Evolutionary conservation across 2,888 invertebrate genomes (phyloP).

Genomic region (Trichopoda pennipes): DNA sequence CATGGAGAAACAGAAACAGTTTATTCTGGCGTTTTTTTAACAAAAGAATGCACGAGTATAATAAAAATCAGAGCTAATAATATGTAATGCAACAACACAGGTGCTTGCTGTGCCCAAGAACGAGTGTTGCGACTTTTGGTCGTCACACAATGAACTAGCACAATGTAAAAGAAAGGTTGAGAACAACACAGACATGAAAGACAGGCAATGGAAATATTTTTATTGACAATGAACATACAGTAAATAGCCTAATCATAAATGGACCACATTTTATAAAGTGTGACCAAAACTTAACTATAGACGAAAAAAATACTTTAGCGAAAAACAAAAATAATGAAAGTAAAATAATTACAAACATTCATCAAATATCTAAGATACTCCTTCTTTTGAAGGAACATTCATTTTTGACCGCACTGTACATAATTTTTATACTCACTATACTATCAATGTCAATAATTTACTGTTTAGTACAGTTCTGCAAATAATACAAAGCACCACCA

Average conservation of each 20-base stretch:
- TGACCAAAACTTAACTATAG: not conserved
- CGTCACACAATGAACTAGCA: too few relatives aligned
- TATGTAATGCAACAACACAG: too few relatives aligned
- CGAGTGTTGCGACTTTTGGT: too few relatives aligned
- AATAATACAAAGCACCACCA: constrained; percentile 14
- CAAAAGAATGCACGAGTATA: too few relatives aligned
- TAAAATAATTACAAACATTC: constrained; percentile 6
- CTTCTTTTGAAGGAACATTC: constrained; percentile 17
- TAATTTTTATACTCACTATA: constrained; percentile 13
- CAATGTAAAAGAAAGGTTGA: not conserved
- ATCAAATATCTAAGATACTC: constrained; percentile 9
- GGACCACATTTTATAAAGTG: constrained; percentile 11
- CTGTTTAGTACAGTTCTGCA: constrained; percentile 15
- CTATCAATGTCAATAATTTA: constrained; percentile 17
- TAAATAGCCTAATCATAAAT: constrained; percentile 2
- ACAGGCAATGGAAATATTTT: constrained; percentile 4
- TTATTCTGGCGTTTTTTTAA: too few relatives aligned
- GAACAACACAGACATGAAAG: not conserved
- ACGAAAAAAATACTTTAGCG: not conserved
- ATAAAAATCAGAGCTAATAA: too few relatives aligned
- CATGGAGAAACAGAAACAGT: too few relatives aligned
- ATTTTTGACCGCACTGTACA: not conserved
- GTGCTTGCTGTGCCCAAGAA: too few relatives aligned
- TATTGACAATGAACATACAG: constrained; percentile 2
- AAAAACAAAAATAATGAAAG: not conserved